These are phyloP conservation scores for Phallusia fumigata DNA, from an alignment of 23 tunicate species.

Conservation along the genomic window DNA sequence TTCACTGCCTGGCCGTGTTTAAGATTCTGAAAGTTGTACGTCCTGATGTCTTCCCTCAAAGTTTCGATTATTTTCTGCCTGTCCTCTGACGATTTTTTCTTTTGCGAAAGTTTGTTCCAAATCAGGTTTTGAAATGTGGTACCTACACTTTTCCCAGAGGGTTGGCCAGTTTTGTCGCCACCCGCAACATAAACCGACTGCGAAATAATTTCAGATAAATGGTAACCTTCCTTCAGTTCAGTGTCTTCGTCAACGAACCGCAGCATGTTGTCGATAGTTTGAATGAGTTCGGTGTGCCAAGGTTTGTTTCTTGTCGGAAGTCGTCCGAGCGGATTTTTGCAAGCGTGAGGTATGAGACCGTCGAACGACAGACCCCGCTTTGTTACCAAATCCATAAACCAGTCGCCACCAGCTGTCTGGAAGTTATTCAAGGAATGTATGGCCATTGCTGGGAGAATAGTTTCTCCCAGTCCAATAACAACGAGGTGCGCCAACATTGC, in stretches of 20 bases:
- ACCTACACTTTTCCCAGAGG: background rate
- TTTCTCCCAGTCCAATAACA: constrained; percentile 28
- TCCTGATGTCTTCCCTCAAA: background rate
- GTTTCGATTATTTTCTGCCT: background rate
- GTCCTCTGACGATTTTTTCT: background rate
- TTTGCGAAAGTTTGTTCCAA: background rate
- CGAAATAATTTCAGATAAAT: background rate
- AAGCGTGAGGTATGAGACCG: constrained; percentile 30
- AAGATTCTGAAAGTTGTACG: background rate
- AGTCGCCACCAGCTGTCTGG: constrained; percentile 11
- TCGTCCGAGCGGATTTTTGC: constrained; percentile 36
- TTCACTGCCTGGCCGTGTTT: background rate
- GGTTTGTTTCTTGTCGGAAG: constrained; percentile 11
- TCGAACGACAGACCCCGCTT: constrained; percentile 26
- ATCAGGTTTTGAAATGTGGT: background rate
- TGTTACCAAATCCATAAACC: constrained; percentile 26
- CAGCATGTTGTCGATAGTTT: background rate
- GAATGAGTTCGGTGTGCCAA: constrained; percentile 11
- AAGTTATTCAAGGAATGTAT: constrained; percentile 15
- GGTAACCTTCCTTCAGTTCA: constrained; percentile 1
- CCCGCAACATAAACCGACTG: background rate
- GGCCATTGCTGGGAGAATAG: constrained; percentile 22
- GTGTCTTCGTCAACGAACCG: background rate
- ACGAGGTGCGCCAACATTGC: constrained; percentile 20
- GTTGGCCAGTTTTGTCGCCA: background rate